Conservation (phyloP, 1,140 invertebrate genomes). For the Camponotus vicinus region DNA sequence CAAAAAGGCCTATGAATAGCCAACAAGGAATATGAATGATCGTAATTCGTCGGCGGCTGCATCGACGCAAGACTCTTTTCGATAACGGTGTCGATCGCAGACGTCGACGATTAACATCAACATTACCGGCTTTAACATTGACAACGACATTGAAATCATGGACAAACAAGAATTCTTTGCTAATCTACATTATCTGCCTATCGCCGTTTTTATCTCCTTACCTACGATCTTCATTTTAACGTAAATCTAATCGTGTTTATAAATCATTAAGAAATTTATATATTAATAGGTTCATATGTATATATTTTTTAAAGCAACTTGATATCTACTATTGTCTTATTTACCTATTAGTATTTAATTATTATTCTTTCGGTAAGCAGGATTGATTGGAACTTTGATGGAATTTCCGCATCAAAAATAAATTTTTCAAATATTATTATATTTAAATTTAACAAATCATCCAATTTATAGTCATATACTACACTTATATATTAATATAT, state of each 20-base stretch:
- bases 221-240: slow-evolving; percentile 88
- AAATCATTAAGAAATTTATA: not conserved
- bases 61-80: slow-evolving; percentile 52
- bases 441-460: no score
- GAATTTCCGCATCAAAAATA: no score
- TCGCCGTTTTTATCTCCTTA: slow-evolving; percentile 87
- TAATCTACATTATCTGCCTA: slow-evolving; percentile 87
- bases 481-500: no score
- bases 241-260: slow-evolving; percentile 82
- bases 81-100: slow-evolving; percentile 57
- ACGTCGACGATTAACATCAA: slow-evolving; percentile 64
- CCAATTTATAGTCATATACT: no score
- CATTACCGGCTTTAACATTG: slow-evolving; percentile 43
- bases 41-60: slow-evolving; percentile 62
- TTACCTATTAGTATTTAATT: not conserved
- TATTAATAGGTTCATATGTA: not conserved
- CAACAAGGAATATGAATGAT: slow-evolving; percentile 61
- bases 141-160: slow-evolving; percentile 67
- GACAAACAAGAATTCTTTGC: slow-evolving; percentile 71
- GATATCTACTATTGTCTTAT: not conserved
- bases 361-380: no score
- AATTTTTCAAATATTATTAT: no score
- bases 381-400: no score
- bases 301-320: not conserved
- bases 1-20: slow-evolving; percentile 26